A percentile compares a stretch with the other conserved stretches of the same genome.
phyloP scores from a whole-genome alignment of 2,888 invertebrate species.

The Seira ritae region DNA sequence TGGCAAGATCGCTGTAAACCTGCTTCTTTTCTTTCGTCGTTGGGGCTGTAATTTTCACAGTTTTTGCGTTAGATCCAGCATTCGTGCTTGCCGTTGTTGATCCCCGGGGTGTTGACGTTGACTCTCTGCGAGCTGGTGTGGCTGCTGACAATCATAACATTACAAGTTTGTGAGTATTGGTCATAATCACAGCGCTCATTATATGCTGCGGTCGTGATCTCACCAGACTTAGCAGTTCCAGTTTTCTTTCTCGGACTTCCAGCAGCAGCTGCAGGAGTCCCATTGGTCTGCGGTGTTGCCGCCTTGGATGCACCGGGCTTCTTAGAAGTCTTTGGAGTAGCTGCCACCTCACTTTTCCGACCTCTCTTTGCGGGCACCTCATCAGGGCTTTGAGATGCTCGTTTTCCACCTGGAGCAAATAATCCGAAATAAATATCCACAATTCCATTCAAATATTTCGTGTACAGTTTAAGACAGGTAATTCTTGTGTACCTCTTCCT shows the following conservation, averaged over 20 bases:
- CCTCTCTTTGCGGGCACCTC: constrained; percentile 59
- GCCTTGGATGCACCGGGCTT: constrained; percentile 55
- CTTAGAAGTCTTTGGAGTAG: constrained; percentile 46
- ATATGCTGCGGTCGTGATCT: no score
- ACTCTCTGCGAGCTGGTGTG: constrained; percentile 64
- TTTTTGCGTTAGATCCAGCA: constrained; percentile 33
- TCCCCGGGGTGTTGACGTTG: constrained; percentile 37
- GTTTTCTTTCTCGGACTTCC: constrained; percentile 54
- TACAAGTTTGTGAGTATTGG: no score
- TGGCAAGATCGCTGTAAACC: constrained; percentile 31
- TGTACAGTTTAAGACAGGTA: no score
- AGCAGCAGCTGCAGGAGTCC: constrained; percentile 33
- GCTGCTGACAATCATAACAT: constrained; percentile 22
- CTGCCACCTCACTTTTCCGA: constrained; percentile 45
- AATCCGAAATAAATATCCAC: no score
- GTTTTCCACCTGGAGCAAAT: constrained; percentile 47
- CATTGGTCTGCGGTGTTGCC: constrained; percentile 45
- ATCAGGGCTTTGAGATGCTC: constrained; percentile 56
- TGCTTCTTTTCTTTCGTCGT: constrained; percentile 38
- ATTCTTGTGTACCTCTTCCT: no score
- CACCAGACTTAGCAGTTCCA: constrained; percentile 44
- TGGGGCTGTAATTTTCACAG: constrained; percentile 28
- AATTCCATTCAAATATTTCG: no score
- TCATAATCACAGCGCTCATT: no score
- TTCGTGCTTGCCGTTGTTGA: constrained; percentile 10